Conservation (phyloP, 1,140 invertebrate genomes). For the Amphibalanus amphitrite region DNA sequence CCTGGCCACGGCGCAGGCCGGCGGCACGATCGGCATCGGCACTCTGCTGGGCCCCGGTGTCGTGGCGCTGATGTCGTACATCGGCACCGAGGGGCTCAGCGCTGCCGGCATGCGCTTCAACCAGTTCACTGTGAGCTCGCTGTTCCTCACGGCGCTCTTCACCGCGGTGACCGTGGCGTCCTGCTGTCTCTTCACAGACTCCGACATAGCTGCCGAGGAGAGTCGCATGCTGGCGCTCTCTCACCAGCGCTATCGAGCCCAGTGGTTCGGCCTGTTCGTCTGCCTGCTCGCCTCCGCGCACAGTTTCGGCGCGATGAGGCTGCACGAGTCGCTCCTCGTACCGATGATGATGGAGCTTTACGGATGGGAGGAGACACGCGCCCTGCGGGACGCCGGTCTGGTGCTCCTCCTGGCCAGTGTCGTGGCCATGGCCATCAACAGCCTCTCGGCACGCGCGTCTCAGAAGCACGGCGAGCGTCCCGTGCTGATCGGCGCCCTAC, state of each 20-base stretch:
- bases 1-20: background rate
- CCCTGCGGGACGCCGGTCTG: background rate
- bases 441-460: background rate
- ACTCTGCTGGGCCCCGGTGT: background rate
- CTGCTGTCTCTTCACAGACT: background rate
- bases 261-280: background rate
- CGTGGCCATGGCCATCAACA: background rate
- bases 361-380: background rate
- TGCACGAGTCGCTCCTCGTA: background rate
- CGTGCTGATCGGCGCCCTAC: background rate
- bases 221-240: background rate
- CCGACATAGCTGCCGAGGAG: background rate
- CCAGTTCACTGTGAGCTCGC: background rate
- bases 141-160: background rate
- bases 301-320: background rate
- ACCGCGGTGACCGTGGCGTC: background rate
- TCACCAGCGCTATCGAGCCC: background rate
- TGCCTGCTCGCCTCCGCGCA: background rate
- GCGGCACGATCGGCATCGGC: background rate
- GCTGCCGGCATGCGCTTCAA: slow-evolving; percentile 1
- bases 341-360: background rate
- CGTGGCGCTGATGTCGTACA: background rate
- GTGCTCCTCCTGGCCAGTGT: background rate
- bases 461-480: background rate
- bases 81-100: background rate